phyloP scores from a whole-genome alignment of 2,113 vertebrate species.

The Falco punctatus region DNA sequence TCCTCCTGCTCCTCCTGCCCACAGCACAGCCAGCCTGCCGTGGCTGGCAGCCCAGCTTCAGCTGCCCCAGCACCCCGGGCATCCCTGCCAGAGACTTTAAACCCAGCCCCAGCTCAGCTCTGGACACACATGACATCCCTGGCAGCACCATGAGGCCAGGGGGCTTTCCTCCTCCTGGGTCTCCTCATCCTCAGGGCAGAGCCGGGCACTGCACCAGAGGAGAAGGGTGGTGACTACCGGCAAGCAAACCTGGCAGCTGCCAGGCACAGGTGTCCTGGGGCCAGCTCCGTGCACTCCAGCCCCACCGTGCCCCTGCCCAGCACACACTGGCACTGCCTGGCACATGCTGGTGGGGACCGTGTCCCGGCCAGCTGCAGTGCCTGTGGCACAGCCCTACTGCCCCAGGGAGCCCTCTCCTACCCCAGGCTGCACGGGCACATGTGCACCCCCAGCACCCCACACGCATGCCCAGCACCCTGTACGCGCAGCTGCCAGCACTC shows the following conservation, averaged over 20 bases:
- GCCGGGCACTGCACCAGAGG: rapidly evolving
- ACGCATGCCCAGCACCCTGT: neutral
- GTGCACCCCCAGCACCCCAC: neutral
- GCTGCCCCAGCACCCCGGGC: neutral
- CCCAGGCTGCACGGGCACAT: neutral
- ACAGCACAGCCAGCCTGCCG: neutral
- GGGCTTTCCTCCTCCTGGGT: neutral
- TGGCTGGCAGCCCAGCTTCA: neutral
- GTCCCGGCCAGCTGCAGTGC: neutral
- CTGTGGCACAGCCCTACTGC: rapidly evolving
- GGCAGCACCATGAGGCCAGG: neutral
- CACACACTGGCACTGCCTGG: neutral
- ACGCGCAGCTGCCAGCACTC: neutral
- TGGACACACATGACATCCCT: rapidly evolving
- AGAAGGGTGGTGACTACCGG: neutral
- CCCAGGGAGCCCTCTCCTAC: neutral
- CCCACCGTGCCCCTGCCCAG: rapidly evolving
- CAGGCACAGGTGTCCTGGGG: neutral
- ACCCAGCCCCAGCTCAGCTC: neutral
- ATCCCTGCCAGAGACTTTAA: neutral
- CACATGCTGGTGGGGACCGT: neutral
- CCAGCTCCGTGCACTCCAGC: rapidly evolving
- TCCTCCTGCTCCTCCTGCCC: constrained; percentile 5
- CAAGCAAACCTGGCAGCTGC: neutral
- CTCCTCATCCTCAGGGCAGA: neutral